phyloP scores from a whole-genome alignment of 2,888 invertebrate genomes.

The Pandemis cinnamomeana region DNA sequence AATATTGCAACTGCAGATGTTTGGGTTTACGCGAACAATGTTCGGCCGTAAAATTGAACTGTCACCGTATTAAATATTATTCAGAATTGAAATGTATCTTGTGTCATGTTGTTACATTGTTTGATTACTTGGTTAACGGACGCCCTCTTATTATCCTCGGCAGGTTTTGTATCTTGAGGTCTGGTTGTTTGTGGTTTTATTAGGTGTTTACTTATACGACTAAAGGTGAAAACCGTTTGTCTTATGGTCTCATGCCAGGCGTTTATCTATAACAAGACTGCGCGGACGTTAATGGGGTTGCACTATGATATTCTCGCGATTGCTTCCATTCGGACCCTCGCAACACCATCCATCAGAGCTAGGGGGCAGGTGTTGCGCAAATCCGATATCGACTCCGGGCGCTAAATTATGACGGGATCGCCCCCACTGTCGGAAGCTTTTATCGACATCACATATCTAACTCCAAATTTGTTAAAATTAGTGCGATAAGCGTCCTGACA shows the following conservation, averaged over 20 bases:
- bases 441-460: slow-evolving; percentile 53
- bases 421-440: slow-evolving; percentile 49
- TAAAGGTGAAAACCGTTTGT: neutral
- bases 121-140: no score
- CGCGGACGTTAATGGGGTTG: neutral
- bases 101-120: neutral
- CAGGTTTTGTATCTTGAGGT: neutral
- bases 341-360: slow-evolving; percentile 32
- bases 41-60: slow-evolving; percentile 14
- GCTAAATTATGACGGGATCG: slow-evolving; percentile 64
- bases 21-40: neutral
- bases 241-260: neutral
- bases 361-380: slow-evolving; percentile 38
- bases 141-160: no score
- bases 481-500: slow-evolving; percentile 48
- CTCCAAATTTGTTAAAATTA: slow-evolving; percentile 62
- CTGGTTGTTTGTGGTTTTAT: neutral
- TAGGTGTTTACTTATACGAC: no score
- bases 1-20: slow-evolving; percentile 28
- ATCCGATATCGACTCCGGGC: slow-evolving; percentile 54
- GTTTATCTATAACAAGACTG: slow-evolving; percentile 2
- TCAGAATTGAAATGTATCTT: neutral
- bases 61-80: neutral
- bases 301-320: slow-evolving; percentile 16
- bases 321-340: slow-evolving; percentile 29